These are phyloP conservation scores for Bombus terrestris DNA, from an alignment of 1,140 invertebrate species.

Conservation along the genomic window DNA sequence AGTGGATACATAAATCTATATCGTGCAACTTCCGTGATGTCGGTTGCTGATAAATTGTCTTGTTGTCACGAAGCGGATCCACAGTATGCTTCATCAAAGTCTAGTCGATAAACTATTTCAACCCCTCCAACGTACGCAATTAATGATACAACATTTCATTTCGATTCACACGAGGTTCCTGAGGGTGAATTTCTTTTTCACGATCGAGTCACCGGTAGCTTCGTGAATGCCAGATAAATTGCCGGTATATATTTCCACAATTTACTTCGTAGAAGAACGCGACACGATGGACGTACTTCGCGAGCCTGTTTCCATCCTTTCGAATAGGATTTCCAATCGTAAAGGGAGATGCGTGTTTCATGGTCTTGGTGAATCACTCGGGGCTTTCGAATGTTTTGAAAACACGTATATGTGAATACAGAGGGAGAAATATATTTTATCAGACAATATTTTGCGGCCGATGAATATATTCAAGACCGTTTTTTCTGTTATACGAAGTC, in stretches of 20 bases:
- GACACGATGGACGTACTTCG: background rate
- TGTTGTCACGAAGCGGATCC: constrained; percentile 5
- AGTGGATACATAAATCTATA: background rate
- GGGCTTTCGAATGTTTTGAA: background rate
- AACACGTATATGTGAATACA: background rate
- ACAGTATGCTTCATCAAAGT: background rate
- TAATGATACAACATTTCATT: constrained; percentile 18
- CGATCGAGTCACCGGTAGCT: background rate
- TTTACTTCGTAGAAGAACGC: background rate
- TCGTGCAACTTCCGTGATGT: background rate
- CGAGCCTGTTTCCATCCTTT: background rate
- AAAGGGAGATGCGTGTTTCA: background rate
- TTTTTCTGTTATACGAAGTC: background rate
- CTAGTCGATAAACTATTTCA: background rate
- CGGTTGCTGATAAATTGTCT: constrained; percentile 8
- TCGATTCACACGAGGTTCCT: background rate
- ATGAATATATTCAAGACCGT: background rate
- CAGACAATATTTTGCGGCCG: background rate
- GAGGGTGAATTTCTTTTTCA: background rate
- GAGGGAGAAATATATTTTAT: background rate
- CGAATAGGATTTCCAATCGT: background rate
- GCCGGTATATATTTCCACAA: background rate
- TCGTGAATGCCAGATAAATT: background rate
- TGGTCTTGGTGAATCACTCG: background rate
- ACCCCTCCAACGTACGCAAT: background rate